Percentiles rank a stretch among this genome's conserved stretches.
These are phyloP conservation scores for Taurulus bubalis DNA, from an alignment of 2,113 vertebrate species.

Conservation along the genomic window DNA sequence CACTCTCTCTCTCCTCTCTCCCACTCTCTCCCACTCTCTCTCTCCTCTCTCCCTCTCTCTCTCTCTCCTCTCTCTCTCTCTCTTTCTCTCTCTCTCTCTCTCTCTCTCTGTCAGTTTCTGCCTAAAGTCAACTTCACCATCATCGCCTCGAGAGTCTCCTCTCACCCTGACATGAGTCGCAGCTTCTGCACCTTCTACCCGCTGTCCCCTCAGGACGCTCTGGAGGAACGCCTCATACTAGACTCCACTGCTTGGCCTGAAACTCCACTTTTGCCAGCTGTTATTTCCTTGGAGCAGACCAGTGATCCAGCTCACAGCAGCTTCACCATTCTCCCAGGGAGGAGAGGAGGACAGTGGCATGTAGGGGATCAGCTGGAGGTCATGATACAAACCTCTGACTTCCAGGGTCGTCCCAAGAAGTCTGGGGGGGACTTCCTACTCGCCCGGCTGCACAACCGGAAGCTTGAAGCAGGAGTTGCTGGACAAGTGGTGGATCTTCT, in stretches of 20 bases:
- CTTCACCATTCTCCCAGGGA: conserved; percentile 84
- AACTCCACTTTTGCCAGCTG: conserved; percentile 54
- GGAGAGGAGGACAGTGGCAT: conserved; percentile 63
- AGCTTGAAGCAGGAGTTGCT: not conserved
- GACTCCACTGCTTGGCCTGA: conserved; percentile 84
- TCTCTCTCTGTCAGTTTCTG: not conserved
- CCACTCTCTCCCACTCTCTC: conserved; percentile 11
- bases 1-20: conserved; percentile 13
- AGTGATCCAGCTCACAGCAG: conserved; percentile 87
- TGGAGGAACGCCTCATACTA: conserved; percentile 84
- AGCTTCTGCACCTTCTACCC: conserved; percentile 70
- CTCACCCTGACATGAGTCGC: fast-evolving
- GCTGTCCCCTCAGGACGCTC: conserved; percentile 79
- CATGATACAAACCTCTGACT: conserved; percentile 86
- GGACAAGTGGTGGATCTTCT: not conserved
- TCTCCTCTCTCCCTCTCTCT: conserved; percentile 15
- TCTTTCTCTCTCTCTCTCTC: not conserved
- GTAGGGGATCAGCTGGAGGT: conserved; percentile 89
- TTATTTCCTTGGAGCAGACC: conserved; percentile 79
- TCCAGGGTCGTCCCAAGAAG: conserved; percentile 86
- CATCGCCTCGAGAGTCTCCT: fast-evolving
- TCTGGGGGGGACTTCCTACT: conserved; percentile 56
- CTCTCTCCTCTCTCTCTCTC: conserved; percentile 69
- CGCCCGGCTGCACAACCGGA: not conserved
- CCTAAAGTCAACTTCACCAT: not conserved